Evolutionary conservation across 2,797 vertebrate species (phyloP).

Genomic region (Ctenopoma kingsleyae): DNA sequence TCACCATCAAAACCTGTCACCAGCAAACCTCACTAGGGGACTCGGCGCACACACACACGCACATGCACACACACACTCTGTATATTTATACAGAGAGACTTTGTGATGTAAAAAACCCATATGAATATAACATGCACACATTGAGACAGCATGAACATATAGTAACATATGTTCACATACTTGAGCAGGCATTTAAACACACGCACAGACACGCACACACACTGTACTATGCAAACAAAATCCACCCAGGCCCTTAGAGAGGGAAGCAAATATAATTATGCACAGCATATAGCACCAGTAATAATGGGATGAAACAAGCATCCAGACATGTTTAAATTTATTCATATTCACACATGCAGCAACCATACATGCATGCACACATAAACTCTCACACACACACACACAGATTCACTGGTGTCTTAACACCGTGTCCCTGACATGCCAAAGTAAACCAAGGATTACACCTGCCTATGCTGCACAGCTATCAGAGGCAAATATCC

Average conservation of each 20-base stretch:
- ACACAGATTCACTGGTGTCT: constrained; percentile 18
- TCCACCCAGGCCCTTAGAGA: constrained; percentile 15
- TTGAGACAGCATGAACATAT: constrained; percentile 5
- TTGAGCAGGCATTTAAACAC: constrained; percentile 11
- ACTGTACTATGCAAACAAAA: constrained; percentile 39
- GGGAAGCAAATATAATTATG: constrained; percentile 37
- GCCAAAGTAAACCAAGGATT: constrained; percentile 57
- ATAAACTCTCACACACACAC: constrained; percentile 5
- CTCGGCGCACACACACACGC: neutral
- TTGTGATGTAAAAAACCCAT: neutral
- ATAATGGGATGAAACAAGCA: constrained; percentile 29
- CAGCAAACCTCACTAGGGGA: constrained; percentile 31
- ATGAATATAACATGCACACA: constrained; percentile 9
- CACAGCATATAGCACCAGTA: constrained; percentile 27
- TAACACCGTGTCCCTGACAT: constrained; percentile 32
- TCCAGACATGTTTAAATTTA: constrained; percentile 29
- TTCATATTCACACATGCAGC: constrained; percentile 32
- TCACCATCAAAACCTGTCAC: constrained; percentile 54
- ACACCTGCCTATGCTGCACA: constrained; percentile 57
- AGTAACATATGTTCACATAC: constrained; percentile 28
- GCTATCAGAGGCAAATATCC: constrained; percentile 59
- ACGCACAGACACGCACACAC: constrained; percentile 7
- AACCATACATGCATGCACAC: constrained; percentile 9
- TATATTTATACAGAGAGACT: constrained; percentile 7
- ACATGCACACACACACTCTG: constrained; percentile 1